A percentile compares a stretch with the other conserved stretches of the same genome.
Evolutionary conservation across 2,797 vertebrate genomes (phyloP).

Genomic region (Neoniphon sammara): DNA sequence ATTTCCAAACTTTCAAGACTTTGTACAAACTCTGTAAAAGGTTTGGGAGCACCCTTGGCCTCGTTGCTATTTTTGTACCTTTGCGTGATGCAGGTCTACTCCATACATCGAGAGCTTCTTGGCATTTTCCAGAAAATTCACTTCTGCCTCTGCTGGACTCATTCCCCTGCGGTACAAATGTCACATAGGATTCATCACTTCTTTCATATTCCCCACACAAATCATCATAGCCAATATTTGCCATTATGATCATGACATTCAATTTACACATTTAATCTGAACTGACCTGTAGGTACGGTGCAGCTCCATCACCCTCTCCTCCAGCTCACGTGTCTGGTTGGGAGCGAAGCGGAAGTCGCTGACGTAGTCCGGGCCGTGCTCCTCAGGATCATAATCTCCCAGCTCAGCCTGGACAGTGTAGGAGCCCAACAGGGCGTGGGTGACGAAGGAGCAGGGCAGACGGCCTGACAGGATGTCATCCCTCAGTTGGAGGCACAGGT

Average conservation of each 20-base stretch:
- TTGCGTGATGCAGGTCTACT: constrained; percentile 97
- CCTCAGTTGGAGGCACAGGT: constrained; percentile 96
- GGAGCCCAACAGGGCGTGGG: constrained; percentile 95
- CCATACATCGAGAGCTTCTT: constrained; percentile 99
- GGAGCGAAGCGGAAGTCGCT: constrained; percentile 94
- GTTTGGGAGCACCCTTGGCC: too few species aligned
- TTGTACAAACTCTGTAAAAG: too few species aligned
- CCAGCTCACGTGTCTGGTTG: constrained; percentile 95
- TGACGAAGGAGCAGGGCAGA: constrained; percentile 97
- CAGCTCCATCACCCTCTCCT: constrained; percentile 97
- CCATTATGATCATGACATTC: not conserved
- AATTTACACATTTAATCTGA: not conserved
- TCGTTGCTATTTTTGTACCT: constrained; percentile 79
- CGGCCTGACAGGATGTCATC: constrained; percentile 96
- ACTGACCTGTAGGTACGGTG: constrained; percentile 93
- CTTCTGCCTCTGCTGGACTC: constrained; percentile 97
- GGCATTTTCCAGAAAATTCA: constrained; percentile 98
- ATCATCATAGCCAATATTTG: constrained; percentile 22
- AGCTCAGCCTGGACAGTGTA: constrained; percentile 96
- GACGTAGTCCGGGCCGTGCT: constrained; percentile 92
- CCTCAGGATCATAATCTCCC: constrained; percentile 92
- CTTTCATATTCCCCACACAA: constrained; percentile 19
- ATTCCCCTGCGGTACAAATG: constrained; percentile 87
- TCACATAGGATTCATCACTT: constrained; percentile 31
- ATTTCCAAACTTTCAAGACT: too few species aligned